Percentiles rank a stretch among this genome's conserved stretches.
These are phyloP conservation scores for Sylvia borin DNA, from an alignment of 2,797 vertebrate genomes.

Conservation along the genomic window DNA sequence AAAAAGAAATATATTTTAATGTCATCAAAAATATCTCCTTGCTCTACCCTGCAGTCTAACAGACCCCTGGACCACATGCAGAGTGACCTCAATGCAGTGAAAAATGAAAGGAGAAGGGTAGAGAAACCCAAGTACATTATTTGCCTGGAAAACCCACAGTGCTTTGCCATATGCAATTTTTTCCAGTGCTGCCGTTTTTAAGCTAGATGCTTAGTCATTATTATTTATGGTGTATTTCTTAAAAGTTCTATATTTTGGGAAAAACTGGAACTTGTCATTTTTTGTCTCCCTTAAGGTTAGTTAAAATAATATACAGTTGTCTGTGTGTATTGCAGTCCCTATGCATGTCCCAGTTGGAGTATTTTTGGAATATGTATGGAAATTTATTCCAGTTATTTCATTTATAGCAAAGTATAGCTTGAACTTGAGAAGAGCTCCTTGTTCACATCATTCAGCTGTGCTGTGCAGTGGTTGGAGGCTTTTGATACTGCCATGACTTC, in stretches of 20 bases:
- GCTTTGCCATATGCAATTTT: background rate
- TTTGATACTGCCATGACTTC: background rate
- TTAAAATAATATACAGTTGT: background rate
- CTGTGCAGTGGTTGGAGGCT: background rate
- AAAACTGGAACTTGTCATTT: background rate
- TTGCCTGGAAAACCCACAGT: background rate
- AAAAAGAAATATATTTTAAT: background rate
- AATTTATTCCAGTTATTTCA: background rate
- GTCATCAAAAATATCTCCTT: background rate
- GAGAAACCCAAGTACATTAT: background rate
- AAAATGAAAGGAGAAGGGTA: background rate
- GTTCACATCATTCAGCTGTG: background rate
- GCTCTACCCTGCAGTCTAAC: background rate
- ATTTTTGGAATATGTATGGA: background rate
- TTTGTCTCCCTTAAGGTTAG: background rate
- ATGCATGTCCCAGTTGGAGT: background rate
- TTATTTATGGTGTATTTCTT: background rate
- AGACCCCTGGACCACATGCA: background rate
- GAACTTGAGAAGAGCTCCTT: background rate
- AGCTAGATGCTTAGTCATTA: background rate
- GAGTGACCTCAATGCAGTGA: background rate
- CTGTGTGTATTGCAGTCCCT: background rate
- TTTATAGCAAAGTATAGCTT: background rate
- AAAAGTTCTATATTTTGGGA: background rate
- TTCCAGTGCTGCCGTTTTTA: background rate